These are phyloP conservation scores for Colinus virginianus DNA, from an alignment of 2,113 vertebrate genomes.

Conservation along the genomic window DNA sequence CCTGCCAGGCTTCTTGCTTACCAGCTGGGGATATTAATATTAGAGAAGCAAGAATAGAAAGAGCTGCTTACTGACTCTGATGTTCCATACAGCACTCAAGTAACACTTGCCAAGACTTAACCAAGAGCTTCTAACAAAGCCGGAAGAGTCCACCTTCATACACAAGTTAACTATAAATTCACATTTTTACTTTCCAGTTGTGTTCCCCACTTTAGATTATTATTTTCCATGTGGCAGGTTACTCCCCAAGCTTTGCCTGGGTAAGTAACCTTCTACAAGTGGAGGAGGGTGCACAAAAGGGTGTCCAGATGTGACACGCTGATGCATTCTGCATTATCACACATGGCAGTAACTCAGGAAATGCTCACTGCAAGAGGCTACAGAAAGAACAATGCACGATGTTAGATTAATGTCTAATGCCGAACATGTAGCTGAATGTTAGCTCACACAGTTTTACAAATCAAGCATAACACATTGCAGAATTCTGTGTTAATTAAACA, in stretches of 20 bases:
- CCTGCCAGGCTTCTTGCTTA: not conserved
- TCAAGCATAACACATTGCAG: constrained; percentile 16
- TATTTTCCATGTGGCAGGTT: not conserved
- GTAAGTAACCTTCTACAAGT: not conserved
- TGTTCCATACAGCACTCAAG: not conserved
- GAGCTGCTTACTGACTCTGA: not conserved
- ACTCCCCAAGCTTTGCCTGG: not conserved
- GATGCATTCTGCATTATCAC: constrained; percentile 5
- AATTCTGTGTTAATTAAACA: constrained; percentile 37
- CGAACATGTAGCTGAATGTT: constrained; percentile 67
- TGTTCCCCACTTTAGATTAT: not conserved
- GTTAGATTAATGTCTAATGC: constrained; percentile 19
- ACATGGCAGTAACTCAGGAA: constrained; percentile 1
- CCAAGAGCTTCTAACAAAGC: not conserved
- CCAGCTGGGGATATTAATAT: not conserved
- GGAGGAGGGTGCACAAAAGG: not conserved
- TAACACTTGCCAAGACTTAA: not conserved
- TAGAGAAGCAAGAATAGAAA: not conserved
- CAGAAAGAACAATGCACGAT: constrained; percentile 29
- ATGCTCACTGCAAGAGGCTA: not conserved
- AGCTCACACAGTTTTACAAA: constrained; percentile 44
- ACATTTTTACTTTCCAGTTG: not conserved
- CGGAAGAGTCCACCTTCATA: not conserved
- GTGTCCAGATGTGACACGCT: not conserved
- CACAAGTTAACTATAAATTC: not conserved